phyloP scores from a whole-genome alignment of 1,140 invertebrate genomes.

The Drosophila bifasciata region DNA sequence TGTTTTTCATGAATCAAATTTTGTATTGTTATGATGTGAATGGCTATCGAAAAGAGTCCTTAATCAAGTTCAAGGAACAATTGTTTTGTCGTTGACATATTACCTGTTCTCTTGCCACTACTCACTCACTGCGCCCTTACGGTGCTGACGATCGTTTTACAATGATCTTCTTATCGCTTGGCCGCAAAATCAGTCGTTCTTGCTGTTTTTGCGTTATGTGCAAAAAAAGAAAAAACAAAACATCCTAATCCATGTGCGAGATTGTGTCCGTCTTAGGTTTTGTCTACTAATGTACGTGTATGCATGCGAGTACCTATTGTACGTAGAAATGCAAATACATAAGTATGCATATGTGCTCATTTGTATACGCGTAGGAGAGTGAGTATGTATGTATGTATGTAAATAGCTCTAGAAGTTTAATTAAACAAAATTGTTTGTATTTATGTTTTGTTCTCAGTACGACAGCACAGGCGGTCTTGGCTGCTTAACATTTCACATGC shows the following conservation, averaged over 20 bases:
- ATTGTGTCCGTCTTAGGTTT: constrained; percentile 32
- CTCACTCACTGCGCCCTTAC: background rate
- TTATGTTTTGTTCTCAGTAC: constrained; percentile 32
- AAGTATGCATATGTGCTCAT: constrained; percentile 3
- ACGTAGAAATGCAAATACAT: constrained; percentile 4
- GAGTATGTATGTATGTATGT: background rate
- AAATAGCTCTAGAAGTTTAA: constrained; percentile 47
- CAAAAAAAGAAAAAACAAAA: constrained; percentile 49
- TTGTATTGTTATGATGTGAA: background rate
- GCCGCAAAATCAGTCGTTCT: constrained; percentile 7
- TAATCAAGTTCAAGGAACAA: too few relatives aligned
- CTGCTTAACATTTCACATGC: background rate
- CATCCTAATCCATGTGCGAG: background rate
- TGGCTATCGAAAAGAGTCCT: too few relatives aligned
- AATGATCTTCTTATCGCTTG: constrained; percentile 58
- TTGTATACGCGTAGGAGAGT: constrained; percentile 1
- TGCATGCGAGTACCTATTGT: background rate
- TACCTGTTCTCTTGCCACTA: too few relatives aligned
- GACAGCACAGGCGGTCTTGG: constrained; percentile 3
- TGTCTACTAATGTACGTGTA: constrained; percentile 23
- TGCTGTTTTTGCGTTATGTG: constrained; percentile 48
- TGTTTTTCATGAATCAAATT: constrained; percentile 2
- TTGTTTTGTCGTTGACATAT: too few relatives aligned
- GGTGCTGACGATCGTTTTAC: background rate
- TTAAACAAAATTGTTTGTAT: constrained; percentile 66